A percentile compares a stretch with the other conserved stretches of the same genome.
These are phyloP conservation scores for Physocephala rufipes DNA, from an alignment of 2,888 invertebrate species.

Conservation along the genomic window DNA sequence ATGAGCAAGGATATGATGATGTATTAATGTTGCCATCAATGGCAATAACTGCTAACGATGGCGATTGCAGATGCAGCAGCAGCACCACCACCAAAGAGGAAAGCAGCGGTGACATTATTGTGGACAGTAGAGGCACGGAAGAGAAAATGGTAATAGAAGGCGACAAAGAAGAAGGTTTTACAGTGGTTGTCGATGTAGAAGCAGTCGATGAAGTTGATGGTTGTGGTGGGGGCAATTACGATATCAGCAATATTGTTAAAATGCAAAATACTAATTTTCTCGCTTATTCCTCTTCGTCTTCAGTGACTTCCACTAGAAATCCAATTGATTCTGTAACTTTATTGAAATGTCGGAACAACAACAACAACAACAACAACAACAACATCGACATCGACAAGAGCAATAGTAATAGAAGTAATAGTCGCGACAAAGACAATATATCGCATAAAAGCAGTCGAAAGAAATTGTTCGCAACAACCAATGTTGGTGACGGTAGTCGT, in stretches of 20 bases:
- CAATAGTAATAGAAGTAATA: neutral
- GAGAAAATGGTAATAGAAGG: neutral
- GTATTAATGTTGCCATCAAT: neutral
- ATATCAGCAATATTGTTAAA: neutral
- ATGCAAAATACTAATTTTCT: neutral
- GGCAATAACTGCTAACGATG: neutral
- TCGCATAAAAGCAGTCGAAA: conserved; percentile 4
- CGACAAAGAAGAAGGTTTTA: conserved; percentile 26
- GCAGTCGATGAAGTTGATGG: neutral
- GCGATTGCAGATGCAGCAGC: neutral
- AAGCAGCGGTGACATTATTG: too few species aligned
- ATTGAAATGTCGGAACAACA: conserved; percentile 21
- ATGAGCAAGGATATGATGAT: conserved; percentile 18
- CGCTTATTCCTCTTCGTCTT: neutral
- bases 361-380: conserved; percentile 25
- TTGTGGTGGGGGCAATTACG: conserved; percentile 18
- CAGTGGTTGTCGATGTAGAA: conserved; percentile 23
- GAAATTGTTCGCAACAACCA: conserved; percentile 7
- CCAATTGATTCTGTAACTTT: neutral
- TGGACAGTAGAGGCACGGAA: neutral
- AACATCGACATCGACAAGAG: conserved; percentile 31
- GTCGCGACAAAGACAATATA: too few species aligned
- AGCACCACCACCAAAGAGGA: neutral
- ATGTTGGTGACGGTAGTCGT: too few species aligned
- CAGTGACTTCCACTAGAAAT: conserved; percentile 3